Conservation (phyloP, 2,888 invertebrate species). For the Dorcus hopei region DNA sequence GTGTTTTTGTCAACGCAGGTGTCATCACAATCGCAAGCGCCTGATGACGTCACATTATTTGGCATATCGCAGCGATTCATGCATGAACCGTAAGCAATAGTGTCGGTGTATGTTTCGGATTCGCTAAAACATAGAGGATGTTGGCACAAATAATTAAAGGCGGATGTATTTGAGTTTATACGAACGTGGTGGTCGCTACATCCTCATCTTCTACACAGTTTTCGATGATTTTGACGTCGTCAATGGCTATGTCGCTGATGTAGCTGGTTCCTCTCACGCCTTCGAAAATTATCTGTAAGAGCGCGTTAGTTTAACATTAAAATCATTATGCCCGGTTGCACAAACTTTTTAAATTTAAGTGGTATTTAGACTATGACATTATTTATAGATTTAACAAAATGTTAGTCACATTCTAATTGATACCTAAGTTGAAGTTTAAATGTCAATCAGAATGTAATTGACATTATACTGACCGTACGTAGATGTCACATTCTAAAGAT, state of each 20-base stretch:
- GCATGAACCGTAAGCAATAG: constrained; percentile 47
- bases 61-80: constrained; percentile 49
- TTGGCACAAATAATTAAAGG: not conserved
- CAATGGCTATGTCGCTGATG: constrained; percentile 77
- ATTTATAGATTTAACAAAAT: too few relatives aligned
- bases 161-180: not conserved
- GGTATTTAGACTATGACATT: too few relatives aligned
- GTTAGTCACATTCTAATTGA: too few relatives aligned
- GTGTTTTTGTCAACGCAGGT: constrained; percentile 53
- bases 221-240: constrained; percentile 67
- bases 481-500: too few relatives aligned
- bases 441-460: too few relatives aligned
- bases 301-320: not conserved
- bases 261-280: constrained; percentile 65
- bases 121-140: constrained; percentile 1
- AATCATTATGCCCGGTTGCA: not conserved
- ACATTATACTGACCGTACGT: too few relatives aligned
- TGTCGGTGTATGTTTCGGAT: not conserved
- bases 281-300: constrained; percentile 70
- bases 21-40: constrained; percentile 58
- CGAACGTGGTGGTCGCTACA: constrained; percentile 36
- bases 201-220: constrained; percentile 51
- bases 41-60: constrained; percentile 16
- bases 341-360: too few relatives aligned
- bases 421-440: too few relatives aligned